phyloP scores from a whole-genome alignment of 2,888 invertebrate species.

The Bruchidius siliquastri region DNA sequence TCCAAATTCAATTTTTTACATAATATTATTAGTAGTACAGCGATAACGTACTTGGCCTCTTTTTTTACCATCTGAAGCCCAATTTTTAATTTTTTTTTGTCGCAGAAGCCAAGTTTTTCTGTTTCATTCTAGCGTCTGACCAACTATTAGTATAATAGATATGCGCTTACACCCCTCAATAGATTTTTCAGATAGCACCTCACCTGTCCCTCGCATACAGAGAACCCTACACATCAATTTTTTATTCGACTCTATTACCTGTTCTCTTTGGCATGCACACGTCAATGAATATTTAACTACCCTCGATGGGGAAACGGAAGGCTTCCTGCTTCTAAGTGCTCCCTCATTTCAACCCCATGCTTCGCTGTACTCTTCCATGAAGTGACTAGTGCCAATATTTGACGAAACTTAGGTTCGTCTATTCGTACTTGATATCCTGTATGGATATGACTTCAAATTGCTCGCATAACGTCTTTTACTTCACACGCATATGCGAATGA shows the following conservation, averaged over 20 bases:
- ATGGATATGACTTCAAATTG: no score
- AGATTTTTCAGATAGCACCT: background rate
- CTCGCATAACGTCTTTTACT: no score
- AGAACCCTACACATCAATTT: background rate
- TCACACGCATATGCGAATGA: no score
- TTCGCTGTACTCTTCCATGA: background rate
- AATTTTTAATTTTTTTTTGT: no score
- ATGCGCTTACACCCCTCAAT: no score
- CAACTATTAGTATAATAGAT: no score
- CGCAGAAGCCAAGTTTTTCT: no score
- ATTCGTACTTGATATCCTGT: background rate
- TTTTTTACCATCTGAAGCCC: no score
- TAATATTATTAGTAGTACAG: no score
- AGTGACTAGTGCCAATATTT: slow-evolving; percentile 8
- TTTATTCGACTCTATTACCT: background rate
- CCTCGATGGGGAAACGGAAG: slow-evolving; percentile 7
- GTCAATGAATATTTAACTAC: slow-evolving; percentile 19
- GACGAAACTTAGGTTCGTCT: background rate
- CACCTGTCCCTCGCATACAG: background rate
- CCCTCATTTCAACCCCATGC: slow-evolving; percentile 4
- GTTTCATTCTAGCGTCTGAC: no score
- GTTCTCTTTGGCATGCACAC: background rate
- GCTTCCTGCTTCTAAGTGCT: slow-evolving; percentile 10
- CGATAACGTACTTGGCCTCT: no score
- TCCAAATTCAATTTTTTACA: no score